Percentiles rank a stretch among this genome's conserved stretches.
These are phyloP conservation scores for Paradisaea rubra DNA, from an alignment of 2,113 vertebrate genomes.

Conservation along the genomic window DNA sequence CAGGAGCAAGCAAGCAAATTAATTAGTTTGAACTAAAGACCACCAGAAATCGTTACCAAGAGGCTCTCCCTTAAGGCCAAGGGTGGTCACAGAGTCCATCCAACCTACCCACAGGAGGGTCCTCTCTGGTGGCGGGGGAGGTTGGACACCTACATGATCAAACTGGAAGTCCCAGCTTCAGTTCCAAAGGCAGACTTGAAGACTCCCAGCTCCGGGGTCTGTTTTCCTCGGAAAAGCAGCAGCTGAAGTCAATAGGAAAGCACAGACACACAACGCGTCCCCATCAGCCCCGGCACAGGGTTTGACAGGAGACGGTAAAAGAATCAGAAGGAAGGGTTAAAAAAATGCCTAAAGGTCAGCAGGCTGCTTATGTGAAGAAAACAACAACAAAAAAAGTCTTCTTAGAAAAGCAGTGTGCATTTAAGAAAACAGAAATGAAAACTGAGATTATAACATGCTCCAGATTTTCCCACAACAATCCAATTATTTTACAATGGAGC, in stretches of 20 bases:
- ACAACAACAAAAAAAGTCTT: neutral
- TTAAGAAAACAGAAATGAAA: neutral
- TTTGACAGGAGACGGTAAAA: neutral
- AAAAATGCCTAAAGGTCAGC: neutral
- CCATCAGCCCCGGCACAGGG: neutral
- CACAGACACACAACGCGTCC: accelerated
- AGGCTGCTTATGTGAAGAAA: neutral
- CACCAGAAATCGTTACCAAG: neutral
- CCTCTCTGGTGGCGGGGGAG: neutral
- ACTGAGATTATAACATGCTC: neutral
- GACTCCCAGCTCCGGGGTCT: neutral
- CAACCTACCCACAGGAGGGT: neutral
- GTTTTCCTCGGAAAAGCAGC: neutral
- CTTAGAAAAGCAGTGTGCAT: neutral
- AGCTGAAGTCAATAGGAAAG: neutral
- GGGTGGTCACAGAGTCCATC: accelerated
- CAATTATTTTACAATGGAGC: neutral
- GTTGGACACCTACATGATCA: neutral
- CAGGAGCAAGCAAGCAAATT: neutral
- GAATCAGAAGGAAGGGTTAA: neutral
- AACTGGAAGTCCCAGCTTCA: neutral
- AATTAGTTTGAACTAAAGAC: neutral
- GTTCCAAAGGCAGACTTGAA: neutral
- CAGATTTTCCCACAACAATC: neutral
- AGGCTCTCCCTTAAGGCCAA: neutral